Evolutionary conservation across 2,888 invertebrate genomes (phyloP).

Genomic region (Parelbella ahira): DNA sequence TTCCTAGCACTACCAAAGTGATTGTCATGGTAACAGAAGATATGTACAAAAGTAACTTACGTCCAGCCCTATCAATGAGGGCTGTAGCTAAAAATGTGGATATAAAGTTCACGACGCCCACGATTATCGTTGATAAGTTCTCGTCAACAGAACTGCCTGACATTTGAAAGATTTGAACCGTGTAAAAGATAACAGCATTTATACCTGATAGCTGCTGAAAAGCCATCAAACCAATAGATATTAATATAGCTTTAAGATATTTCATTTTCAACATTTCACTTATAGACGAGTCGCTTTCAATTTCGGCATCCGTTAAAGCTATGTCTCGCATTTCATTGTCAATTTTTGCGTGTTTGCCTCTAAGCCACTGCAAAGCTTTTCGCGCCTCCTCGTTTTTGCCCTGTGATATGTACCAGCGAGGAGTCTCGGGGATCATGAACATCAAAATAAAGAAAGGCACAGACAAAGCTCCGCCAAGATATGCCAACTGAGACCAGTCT

Average conservation of each 20-base stretch:
- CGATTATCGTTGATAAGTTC: slow-evolving; percentile 90
- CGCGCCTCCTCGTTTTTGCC: slow-evolving; percentile 87
- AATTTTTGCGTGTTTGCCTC: slow-evolving; percentile 89
- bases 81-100: slow-evolving; percentile 93
- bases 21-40: slow-evolving; percentile 90
- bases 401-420: slow-evolving; percentile 93
- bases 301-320: slow-evolving; percentile 84
- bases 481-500: slow-evolving; percentile 90
- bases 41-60: slow-evolving; percentile 92
- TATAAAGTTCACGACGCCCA: slow-evolving; percentile 94
- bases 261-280: slow-evolving; percentile 85
- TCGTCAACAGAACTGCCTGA: slow-evolving; percentile 91
- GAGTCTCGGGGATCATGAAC: slow-evolving; percentile 94
- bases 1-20: slow-evolving; percentile 86
- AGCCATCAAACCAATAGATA: slow-evolving; percentile 94
- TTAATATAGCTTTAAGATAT: slow-evolving; percentile 88
- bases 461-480: slow-evolving; percentile 87
- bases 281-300: slow-evolving; percentile 82
- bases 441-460: slow-evolving; percentile 89
- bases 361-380: slow-evolving; percentile 89
- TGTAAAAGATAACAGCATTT: slow-evolving; percentile 97
- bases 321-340: slow-evolving; percentile 88
- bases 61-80: slow-evolving; percentile 92
- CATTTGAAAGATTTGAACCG: slow-evolving; percentile 91
- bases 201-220: slow-evolving; percentile 98